These are phyloP conservation scores for Phasianus colchicus DNA, from an alignment of 2,113 vertebrate species.

Conservation along the genomic window DNA sequence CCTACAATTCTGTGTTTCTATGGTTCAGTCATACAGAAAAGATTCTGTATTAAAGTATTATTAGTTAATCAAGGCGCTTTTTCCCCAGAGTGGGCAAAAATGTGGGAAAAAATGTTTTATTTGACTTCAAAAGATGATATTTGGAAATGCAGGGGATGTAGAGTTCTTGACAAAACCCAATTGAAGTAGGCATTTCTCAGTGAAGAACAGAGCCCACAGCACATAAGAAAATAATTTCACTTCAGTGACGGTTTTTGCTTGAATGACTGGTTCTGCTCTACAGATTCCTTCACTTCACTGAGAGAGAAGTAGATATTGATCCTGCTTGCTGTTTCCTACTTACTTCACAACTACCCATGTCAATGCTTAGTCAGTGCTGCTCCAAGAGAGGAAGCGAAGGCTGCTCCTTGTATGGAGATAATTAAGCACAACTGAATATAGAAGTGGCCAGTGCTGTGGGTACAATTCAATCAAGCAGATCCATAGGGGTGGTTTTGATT, in stretches of 20 bases:
- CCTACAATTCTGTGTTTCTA: no score
- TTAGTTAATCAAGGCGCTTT: neutral
- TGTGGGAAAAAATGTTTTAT: neutral
- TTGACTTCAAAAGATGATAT: neutral
- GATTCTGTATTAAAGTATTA: neutral
- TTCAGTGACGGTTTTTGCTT: neutral
- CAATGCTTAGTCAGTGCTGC: neutral
- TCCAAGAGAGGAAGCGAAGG: neutral
- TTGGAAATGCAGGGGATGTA: neutral
- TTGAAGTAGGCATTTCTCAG: neutral
- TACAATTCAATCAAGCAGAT: slow-evolving; percentile 34
- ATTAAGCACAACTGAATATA: neutral
- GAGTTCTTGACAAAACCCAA: neutral
- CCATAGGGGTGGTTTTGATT: slow-evolving; percentile 37
- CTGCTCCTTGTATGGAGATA: slow-evolving; percentile 13
- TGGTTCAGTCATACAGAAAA: neutral
- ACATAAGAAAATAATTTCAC: neutral
- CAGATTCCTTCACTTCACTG: neutral
- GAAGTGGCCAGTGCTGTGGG: neutral
- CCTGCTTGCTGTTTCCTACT: neutral
- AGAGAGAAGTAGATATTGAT: neutral
- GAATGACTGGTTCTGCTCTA: neutral
- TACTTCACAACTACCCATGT: neutral
- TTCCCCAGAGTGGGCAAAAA: neutral
- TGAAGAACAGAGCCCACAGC: neutral